Conservation (phyloP, 2,113 vertebrate species). For the Fulmarus glacialis region DNA sequence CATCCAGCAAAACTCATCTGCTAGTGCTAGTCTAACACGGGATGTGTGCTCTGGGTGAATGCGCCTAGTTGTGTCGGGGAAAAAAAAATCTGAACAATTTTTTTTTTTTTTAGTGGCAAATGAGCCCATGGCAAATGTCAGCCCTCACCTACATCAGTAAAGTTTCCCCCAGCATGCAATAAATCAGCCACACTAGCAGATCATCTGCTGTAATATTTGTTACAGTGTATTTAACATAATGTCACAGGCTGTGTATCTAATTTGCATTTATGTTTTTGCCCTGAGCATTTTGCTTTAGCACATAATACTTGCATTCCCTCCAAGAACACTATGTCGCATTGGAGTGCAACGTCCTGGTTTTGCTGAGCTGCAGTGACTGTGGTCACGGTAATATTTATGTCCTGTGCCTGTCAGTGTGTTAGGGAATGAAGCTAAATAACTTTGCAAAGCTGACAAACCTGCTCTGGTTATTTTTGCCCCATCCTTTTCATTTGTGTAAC, state of each 20-base stretch:
- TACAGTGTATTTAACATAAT: neutral
- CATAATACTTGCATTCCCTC: neutral
- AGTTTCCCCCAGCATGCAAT: neutral
- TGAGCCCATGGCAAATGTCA: neutral
- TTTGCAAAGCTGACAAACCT: neutral
- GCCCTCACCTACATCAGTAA: neutral
- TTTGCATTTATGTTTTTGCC: neutral
- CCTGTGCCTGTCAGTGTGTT: neutral
- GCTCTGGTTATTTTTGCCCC: neutral
- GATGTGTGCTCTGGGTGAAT: neutral
- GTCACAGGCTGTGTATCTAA: neutral
- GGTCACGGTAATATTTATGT: neutral
- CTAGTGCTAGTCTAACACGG: neutral
- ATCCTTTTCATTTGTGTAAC: neutral
- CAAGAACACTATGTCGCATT: neutral
- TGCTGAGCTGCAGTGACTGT: neutral
- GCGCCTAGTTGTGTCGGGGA: fast-evolving
- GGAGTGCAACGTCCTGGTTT: neutral
- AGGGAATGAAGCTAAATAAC: neutral
- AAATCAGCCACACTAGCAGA: neutral
- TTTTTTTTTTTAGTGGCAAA: neutral
- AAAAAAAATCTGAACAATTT: neutral
- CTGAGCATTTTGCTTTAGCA: neutral
- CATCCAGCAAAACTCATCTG: neutral
- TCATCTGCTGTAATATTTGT: neutral